phyloP scores from a whole-genome alignment of 53 echinoderm and acorn worm species.

The Arbacia lixula region DNA sequence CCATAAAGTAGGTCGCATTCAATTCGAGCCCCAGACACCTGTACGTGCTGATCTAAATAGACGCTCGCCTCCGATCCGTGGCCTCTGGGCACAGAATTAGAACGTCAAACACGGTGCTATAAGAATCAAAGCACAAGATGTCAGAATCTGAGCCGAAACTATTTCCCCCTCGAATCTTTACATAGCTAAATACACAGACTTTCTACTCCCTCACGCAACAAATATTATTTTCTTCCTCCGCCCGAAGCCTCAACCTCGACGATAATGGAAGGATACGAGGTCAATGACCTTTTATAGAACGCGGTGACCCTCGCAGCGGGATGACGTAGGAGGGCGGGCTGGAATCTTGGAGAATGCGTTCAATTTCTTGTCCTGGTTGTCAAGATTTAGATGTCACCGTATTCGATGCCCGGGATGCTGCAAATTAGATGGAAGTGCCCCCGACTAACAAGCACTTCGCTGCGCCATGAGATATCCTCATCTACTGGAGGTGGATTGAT shows the following conservation, averaged over 20 bases:
- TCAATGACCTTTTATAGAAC: slow-evolving; percentile 13
- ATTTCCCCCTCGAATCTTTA: slow-evolving; percentile 14
- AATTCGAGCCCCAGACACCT: not conserved
- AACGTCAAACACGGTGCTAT: slow-evolving; percentile 29
- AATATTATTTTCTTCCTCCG: too few relatives aligned
- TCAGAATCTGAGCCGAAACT: not conserved
- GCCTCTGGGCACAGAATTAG: not conserved
- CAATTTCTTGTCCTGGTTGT: not conserved
- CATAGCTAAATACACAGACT: slow-evolving; percentile 8
- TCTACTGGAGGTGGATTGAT: not conserved
- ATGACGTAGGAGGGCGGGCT: slow-evolving; percentile 6
- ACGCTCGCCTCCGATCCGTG: slow-evolving; percentile 5
- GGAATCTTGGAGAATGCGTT: not conserved
- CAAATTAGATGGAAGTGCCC: slow-evolving; percentile 18
- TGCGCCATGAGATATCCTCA: not conserved
- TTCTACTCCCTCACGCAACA: too few relatives aligned
- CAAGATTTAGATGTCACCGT: slow-evolving; percentile 10
- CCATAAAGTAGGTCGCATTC: slow-evolving; percentile 31
- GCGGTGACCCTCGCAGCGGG: slow-evolving; percentile 19
- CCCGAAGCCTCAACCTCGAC: not conserved
- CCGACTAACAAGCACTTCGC: not conserved
- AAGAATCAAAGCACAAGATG: not conserved
- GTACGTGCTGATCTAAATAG: slow-evolving; percentile 3
- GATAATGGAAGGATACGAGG: not conserved
- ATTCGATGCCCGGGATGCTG: slow-evolving; percentile 1